Evolutionary conservation across 2,113 vertebrate genomes (phyloP), one percentile per base, ranked within the genome.

Genomic region (Donacobius atricapilla): DNA sequence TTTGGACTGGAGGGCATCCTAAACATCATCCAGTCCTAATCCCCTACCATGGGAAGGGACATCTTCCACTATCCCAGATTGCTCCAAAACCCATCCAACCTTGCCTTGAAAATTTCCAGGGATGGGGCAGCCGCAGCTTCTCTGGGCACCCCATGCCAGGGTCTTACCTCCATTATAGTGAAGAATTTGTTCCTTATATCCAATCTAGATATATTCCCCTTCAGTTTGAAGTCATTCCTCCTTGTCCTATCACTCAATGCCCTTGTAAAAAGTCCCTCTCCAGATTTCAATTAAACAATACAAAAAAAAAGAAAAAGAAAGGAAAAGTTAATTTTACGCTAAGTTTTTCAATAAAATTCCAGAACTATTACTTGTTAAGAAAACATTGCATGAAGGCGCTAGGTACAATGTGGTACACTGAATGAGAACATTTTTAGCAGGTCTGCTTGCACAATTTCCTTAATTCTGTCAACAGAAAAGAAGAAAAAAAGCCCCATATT

Each of bases 391-490:
- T n/a, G 18, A 77, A 58, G 33, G 33, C 82, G 64, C n/a, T 91
- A 94, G 16, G 83, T 94, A 79, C 6, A 53, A 65, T 19, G 22
- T 69, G 15, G 27, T 23, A 76, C 15, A 10, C 16, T 23, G 14
- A 64, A 56, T 27, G 47, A 89, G 71, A 80, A 61, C 7, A 66
- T 10, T 80, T 95, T 90, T 89, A 96, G 85, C 68, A 70, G 45
- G 70, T 94, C 69, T 65, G 37, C 28, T 92, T 80, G 47, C 45
- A 76, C 37, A 75, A 40, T 47, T 76, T 94, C 81, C 42, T 20
- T 91, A 90, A 96, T 95, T 96, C 93, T 82, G 39, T 88, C 75
- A 95, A 87, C 50, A 94, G 25, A 71, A 93, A 68, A 44, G 66
- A 50, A 50, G 66, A 50, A 79, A 22, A 44, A 35, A 13, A 2